These are phyloP conservation scores for Poeciliopsis turrubarensis DNA, from an alignment of 2,113 vertebrate genomes.

Conservation along the genomic window DNA sequence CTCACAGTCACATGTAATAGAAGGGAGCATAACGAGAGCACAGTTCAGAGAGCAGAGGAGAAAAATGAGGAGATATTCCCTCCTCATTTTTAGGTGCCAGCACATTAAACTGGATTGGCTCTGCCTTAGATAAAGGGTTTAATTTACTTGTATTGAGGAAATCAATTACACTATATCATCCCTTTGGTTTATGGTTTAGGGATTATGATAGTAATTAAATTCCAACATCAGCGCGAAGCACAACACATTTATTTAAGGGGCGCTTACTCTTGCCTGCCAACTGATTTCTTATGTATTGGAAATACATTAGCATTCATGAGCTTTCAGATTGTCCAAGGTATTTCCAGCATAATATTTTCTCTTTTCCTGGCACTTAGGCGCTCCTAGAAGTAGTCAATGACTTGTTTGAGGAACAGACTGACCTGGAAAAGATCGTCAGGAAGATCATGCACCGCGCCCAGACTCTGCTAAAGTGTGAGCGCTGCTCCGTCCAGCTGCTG, in stretches of 20 bases:
- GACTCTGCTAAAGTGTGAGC: slow-evolving; percentile 95
- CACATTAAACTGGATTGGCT: slow-evolving; percentile 54
- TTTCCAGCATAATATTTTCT: slow-evolving; percentile 23
- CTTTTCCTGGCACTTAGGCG: slow-evolving; percentile 78
- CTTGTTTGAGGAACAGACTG: slow-evolving; percentile 98
- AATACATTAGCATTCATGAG: slow-evolving; percentile 4
- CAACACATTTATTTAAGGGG: slow-evolving; percentile 41
- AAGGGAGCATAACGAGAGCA: slow-evolving; percentile 61
- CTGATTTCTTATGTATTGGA: slow-evolving; percentile 20
- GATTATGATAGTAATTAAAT: slow-evolving; percentile 40
- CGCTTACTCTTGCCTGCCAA: slow-evolving; percentile 18
- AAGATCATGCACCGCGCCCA: slow-evolving; percentile 99
- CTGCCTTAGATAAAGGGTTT: slow-evolving; percentile 55
- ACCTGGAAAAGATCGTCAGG: slow-evolving; percentile 98
- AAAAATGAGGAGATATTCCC: slow-evolving; percentile 46
- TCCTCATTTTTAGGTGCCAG: slow-evolving; percentile 50
- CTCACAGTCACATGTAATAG: slow-evolving; percentile 70
- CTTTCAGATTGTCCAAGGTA: slow-evolving; percentile 12
- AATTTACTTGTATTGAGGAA: slow-evolving; percentile 60
- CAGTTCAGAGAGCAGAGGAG: slow-evolving; percentile 50
- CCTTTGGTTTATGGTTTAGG: slow-evolving; percentile 48
- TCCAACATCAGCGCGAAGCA: slow-evolving; percentile 30
- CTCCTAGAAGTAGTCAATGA: slow-evolving; percentile 98
- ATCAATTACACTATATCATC: slow-evolving; percentile 43
- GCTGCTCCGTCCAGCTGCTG: slow-evolving; percentile 94